Conservation (phyloP, 2,113 vertebrate genomes). For the Otus sunia region DNA sequence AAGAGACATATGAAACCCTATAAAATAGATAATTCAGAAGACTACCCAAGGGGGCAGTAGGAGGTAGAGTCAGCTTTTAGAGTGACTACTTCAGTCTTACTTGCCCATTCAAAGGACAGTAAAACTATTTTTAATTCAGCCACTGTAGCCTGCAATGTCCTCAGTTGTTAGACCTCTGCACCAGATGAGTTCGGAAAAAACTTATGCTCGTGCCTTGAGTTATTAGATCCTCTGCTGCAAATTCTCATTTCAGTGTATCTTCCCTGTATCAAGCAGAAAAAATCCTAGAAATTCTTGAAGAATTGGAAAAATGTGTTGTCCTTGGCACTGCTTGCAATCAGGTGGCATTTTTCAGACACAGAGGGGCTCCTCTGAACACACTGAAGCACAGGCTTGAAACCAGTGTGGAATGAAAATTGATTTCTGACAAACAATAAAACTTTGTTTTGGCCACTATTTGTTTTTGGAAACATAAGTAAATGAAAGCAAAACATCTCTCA, state of each 20-base stretch:
- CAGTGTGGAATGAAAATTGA: neutral
- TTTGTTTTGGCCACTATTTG: neutral
- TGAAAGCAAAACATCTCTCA: neutral
- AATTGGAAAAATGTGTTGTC: neutral
- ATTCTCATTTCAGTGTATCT: neutral
- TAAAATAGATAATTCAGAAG: neutral
- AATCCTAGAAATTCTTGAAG: neutral
- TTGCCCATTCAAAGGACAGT: neutral
- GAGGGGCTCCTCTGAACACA: neutral
- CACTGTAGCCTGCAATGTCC: neutral
- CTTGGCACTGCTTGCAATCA: neutral
- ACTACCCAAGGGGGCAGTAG: neutral
- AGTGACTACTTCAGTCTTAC: neutral
- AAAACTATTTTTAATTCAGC: neutral
- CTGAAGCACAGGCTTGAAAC: neutral
- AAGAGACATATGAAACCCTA: neutral
- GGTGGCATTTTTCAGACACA: neutral
- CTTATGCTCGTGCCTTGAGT: neutral
- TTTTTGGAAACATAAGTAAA: neutral
- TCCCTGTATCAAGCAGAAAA: neutral
- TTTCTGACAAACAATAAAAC: neutral
- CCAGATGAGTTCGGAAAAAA: neutral
- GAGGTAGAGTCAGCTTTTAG: neutral
- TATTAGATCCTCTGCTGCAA: neutral
- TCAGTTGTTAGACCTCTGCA: neutral